Conservation (phyloP, 2,888 invertebrate genomes). For the Prosapia bicincta region DNA sequence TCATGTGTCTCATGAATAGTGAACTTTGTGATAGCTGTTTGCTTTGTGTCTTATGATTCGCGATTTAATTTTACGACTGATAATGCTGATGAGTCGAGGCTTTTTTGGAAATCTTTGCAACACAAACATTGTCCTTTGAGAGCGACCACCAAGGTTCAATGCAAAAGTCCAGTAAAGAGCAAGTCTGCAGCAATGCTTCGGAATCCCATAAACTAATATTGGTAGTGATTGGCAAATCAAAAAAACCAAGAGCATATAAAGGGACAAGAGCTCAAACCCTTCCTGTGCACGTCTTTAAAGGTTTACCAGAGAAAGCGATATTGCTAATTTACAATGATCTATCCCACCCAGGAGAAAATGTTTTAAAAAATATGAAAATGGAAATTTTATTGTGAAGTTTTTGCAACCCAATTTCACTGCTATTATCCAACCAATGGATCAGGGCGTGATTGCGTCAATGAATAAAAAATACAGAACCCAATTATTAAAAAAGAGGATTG, state of each 20-base stretch:
- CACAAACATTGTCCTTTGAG: conserved; percentile 11
- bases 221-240: not conserved
- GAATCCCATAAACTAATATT: conserved; percentile 3
- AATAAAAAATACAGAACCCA: too few species aligned
- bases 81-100: conserved; percentile 12
- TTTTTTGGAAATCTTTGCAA: conserved; percentile 20
- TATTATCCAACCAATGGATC: not conserved
- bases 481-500: too few species aligned
- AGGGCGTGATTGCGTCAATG: not conserved
- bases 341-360: not conserved
- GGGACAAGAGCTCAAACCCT: conserved; percentile 8
- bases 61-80: not conserved
- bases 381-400: not conserved
- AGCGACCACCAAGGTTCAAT: not conserved
- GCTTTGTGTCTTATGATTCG: too few species aligned
- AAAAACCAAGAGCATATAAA: conserved; percentile 4
- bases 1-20: too few species aligned
- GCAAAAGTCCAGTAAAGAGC: conserved; percentile 6
- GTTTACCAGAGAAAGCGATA: not conserved
- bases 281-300: conserved; percentile 30
- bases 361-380: not conserved
- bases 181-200: not conserved
- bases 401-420: not conserved
- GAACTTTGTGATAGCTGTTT: too few species aligned
- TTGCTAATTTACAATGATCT: not conserved